phyloP scores from a whole-genome alignment of 30 jellyfish, hydroid and myxozoan genomes.

The Chrysaora quinquecirrha region DNA sequence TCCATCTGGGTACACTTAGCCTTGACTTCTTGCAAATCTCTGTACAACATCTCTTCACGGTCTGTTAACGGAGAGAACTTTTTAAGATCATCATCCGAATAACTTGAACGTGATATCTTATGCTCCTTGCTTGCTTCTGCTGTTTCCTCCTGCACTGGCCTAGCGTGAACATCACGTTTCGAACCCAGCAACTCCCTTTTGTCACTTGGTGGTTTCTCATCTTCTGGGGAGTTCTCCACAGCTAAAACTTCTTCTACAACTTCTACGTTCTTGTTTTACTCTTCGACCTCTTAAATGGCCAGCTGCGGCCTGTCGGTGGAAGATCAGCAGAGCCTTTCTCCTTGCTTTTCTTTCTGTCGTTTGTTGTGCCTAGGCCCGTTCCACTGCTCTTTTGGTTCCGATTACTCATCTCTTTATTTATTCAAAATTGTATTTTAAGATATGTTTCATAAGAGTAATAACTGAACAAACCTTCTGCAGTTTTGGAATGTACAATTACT shows the following conservation, averaged over 20 bases:
- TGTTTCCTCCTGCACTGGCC: constrained; percentile 50
- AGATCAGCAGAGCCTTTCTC: constrained; percentile 35
- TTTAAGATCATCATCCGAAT: constrained; percentile 33
- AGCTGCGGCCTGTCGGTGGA: constrained; percentile 77
- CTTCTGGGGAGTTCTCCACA: constrained; percentile 6
- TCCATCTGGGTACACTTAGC: constrained; percentile 73
- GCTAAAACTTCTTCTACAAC: constrained; percentile 7
- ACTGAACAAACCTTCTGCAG: background rate
- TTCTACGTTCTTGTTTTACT: constrained; percentile 40
- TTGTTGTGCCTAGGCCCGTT: too few relatives aligned
- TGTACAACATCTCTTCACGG: constrained; percentile 43
- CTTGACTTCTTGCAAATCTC: constrained; percentile 58
- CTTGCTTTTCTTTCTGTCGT: constrained; percentile 34
- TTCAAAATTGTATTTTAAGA: background rate
- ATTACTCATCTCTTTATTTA: background rate
- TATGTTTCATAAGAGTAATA: background rate
- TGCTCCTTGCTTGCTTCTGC: background rate
- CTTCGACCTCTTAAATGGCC: constrained; percentile 63
- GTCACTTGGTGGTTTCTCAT: constrained; percentile 28
- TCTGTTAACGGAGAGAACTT: constrained; percentile 49
- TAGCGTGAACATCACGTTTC: background rate
- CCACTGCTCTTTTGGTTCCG: too few relatives aligned
- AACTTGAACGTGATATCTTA: background rate
- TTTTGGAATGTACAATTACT: background rate
- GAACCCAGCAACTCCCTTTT: too few relatives aligned